These are phyloP conservation scores for Eulithis testata DNA, from an alignment of 2,888 invertebrate species.

Conservation along the genomic window DNA sequence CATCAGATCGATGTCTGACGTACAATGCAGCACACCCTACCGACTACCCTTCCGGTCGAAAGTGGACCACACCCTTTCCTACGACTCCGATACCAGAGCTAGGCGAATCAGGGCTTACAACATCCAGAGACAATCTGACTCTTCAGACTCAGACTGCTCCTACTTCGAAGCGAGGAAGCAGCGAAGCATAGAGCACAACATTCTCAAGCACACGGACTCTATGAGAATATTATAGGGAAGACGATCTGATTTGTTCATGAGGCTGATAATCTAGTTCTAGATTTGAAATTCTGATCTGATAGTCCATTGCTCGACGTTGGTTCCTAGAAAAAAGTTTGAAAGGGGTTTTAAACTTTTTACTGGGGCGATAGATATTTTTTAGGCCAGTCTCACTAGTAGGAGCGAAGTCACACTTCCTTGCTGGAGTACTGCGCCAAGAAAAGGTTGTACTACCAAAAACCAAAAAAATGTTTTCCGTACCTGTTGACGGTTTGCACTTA, in stretches of 20 bases:
- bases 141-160: conserved; percentile 75
- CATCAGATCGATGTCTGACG: conserved; percentile 80
- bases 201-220: conserved; percentile 76
- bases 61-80: conserved; percentile 66
- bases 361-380: background rate
- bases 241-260: conserved; percentile 54
- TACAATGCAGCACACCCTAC: conserved; percentile 77
- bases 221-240: conserved; percentile 73
- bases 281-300: conserved; percentile 14
- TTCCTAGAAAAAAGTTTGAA: conserved; percentile 19
- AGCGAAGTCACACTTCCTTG: background rate
- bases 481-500: background rate
- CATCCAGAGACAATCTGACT: conserved; percentile 61
- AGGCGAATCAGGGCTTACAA: conserved; percentile 63
- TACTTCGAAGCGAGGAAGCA: conserved; percentile 63
- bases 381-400: background rate
- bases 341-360: conserved; percentile 10
- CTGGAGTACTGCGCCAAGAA: background rate
- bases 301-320: conserved; percentile 8
- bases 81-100: conserved; percentile 75
- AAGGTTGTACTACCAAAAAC: background rate
- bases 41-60: conserved; percentile 67
- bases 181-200: conserved; percentile 67
- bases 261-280: conserved; percentile 63
- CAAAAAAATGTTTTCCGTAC: no score